Evolutionary conservation across 1,140 invertebrate genomes (phyloP).

Genomic region (Drosophila pruinosa): DNA sequence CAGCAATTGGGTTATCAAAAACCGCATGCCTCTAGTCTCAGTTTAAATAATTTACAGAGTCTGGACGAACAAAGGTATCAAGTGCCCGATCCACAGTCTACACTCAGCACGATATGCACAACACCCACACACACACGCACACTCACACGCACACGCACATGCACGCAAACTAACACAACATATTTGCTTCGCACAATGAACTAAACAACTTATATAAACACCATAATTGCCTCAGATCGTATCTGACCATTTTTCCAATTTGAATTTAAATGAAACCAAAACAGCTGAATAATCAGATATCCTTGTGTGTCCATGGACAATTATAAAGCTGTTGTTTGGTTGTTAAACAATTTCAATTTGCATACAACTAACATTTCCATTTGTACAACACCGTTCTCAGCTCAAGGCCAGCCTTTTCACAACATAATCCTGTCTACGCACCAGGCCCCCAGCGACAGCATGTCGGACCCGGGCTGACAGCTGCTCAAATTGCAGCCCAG

Average conservation of each 20-base stretch:
- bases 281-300: background rate
- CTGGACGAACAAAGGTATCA: constrained; percentile 79
- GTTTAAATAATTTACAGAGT: constrained; percentile 73
- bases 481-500: constrained; percentile 78
- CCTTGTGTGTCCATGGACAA: background rate
- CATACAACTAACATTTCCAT: no score
- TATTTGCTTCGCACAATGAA: background rate
- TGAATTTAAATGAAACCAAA: background rate
- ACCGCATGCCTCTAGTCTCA: constrained; percentile 78
- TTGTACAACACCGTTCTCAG: constrained; percentile 34
- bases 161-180: background rate
- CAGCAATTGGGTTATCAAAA: constrained; percentile 68
- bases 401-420: constrained; percentile 61
- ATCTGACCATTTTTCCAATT: background rate
- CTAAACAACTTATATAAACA: background rate
- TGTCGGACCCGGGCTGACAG: constrained; percentile 33
- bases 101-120: constrained; percentile 11
- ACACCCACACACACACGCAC: background rate
- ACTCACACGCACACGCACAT: background rate
- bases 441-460: constrained; percentile 42
- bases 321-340: background rate
- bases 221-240: background rate
- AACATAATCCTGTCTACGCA: constrained; percentile 70
- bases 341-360: constrained; percentile 1
- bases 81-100: constrained; percentile 8